These are phyloP conservation scores for Eudemis profundana DNA, from an alignment of 2,888 invertebrate genomes.

Conservation along the genomic window DNA sequence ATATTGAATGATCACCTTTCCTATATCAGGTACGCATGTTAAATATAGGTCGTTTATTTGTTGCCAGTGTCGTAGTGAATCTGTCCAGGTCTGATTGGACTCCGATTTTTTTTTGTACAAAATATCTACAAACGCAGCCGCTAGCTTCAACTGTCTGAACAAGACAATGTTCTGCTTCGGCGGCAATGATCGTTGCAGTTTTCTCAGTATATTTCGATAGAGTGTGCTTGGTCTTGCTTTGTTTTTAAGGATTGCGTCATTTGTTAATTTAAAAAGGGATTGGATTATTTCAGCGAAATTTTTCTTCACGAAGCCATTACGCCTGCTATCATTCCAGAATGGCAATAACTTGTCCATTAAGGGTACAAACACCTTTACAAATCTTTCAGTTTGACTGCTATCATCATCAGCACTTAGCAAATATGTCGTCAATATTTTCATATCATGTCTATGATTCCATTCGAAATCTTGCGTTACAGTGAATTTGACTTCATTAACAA, in stretches of 20 bases:
- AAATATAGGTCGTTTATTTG: conserved; percentile 3
- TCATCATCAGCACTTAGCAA: conserved; percentile 54
- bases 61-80: not conserved
- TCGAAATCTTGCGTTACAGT: conserved; percentile 21
- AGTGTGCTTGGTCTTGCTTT: conserved; percentile 22
- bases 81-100: not conserved
- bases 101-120: conserved; percentile 10
- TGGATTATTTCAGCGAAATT: conserved; percentile 17
- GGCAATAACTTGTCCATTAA: conserved; percentile 53
- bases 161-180: conserved; percentile 16
- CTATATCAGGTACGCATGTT: conserved; percentile 14
- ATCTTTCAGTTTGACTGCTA: conserved; percentile 53
- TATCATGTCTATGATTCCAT: conserved; percentile 12
- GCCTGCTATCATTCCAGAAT: conserved; percentile 49
- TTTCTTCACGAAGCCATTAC: conserved; percentile 5
- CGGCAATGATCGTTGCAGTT: conserved; percentile 18
- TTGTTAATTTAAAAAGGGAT: not conserved
- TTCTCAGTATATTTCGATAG: conserved; percentile 18
- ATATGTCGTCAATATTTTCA: conserved; percentile 50
- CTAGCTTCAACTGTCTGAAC: conserved; percentile 25
- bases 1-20: conserved; percentile 14
- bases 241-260: conserved; percentile 7
- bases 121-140: conserved; percentile 17
- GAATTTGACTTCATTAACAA: conserved; percentile 17
- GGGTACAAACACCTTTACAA: conserved; percentile 51